Evolutionary conservation across 2,888 invertebrate genomes (phyloP).

Genomic region (Ennomos fuscantarius): DNA sequence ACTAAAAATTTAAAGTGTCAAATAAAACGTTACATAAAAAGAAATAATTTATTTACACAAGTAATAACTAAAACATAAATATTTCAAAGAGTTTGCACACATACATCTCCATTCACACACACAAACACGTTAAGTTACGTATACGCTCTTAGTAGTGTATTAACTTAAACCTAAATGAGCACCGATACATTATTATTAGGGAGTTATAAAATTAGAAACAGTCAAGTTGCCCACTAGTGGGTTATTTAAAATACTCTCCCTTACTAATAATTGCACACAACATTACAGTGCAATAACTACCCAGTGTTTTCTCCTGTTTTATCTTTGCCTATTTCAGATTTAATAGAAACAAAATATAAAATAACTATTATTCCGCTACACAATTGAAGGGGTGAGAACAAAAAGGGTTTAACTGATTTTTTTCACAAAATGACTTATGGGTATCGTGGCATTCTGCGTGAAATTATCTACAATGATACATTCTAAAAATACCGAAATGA

Average conservation of each 20-base stretch:
- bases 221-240: constrained; percentile 21
- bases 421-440: too few species aligned
- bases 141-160: constrained; percentile 39
- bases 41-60: constrained; percentile 78
- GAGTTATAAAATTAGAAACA: constrained; percentile 29
- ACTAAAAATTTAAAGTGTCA: constrained; percentile 38
- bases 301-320: too few species aligned
- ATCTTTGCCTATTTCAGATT: too few species aligned
- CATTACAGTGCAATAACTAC: too few species aligned
- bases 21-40: constrained; percentile 45
- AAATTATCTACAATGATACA: too few species aligned
- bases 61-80: constrained; percentile 72
- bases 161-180: constrained; percentile 60
- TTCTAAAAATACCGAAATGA: too few species aligned
- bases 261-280: background rate
- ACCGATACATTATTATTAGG: constrained; percentile 43
- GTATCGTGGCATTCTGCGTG: too few species aligned
- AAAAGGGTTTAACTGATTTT: too few species aligned
- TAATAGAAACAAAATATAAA: too few species aligned
- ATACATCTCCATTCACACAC: constrained; percentile 38
- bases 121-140: constrained; percentile 32
- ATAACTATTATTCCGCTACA: too few species aligned
- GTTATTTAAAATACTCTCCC: background rate
- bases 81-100: constrained; percentile 46
- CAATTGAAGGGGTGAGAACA: too few species aligned